These are phyloP conservation scores for Halichondria panicea DNA, from an alignment of 37 sponge, comb jelly and placozoan genomes.

Conservation along the genomic window DNA sequence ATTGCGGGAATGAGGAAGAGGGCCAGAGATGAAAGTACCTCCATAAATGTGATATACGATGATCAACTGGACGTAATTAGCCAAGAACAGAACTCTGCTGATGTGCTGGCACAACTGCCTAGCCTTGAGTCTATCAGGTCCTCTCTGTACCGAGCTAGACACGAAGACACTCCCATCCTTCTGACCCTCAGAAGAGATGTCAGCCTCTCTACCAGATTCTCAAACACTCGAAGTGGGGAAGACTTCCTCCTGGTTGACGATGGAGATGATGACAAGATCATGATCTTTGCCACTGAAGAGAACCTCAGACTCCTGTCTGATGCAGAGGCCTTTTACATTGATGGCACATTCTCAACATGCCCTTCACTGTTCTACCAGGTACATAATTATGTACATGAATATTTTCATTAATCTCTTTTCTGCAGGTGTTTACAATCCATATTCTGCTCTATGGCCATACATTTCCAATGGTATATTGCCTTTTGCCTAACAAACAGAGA, in stretches of 20 bases:
- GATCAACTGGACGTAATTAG: slow-evolving; percentile 1
- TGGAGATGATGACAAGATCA: slow-evolving; percentile 24
- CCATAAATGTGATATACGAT: slow-evolving; percentile 17
- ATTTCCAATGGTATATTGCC: slow-evolving; percentile 8
- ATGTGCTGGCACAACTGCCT: slow-evolving; percentile 12
- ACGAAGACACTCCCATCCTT: slow-evolving; percentile 6
- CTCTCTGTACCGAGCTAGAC: slow-evolving; percentile 13
- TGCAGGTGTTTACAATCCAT: background rate
- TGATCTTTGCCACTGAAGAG: slow-evolving; percentile 21
- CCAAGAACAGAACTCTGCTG: slow-evolving; percentile 5
- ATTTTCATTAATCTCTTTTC: background rate
- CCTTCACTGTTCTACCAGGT: slow-evolving; percentile 7
- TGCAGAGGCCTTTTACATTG: slow-evolving; percentile 22
- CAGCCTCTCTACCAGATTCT: slow-evolving; percentile 13
- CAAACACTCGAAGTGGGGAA: slow-evolving; percentile 11
- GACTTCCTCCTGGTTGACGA: slow-evolving; percentile 23
- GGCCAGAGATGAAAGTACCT: slow-evolving; percentile 18
- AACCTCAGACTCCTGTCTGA: slow-evolving; percentile 23
- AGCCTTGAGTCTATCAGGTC: slow-evolving; percentile 16
- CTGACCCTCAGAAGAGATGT: slow-evolving; percentile 13
- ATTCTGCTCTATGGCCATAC: slow-evolving; percentile 18
- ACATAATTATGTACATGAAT: background rate
- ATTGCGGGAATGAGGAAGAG: slow-evolving; percentile 12
- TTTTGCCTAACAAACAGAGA: slow-evolving; percentile 5
- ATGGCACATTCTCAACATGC: slow-evolving; percentile 22